Conservation (phyloP, 2,797 vertebrate species). For the Lateolabrax maculatus region DNA sequence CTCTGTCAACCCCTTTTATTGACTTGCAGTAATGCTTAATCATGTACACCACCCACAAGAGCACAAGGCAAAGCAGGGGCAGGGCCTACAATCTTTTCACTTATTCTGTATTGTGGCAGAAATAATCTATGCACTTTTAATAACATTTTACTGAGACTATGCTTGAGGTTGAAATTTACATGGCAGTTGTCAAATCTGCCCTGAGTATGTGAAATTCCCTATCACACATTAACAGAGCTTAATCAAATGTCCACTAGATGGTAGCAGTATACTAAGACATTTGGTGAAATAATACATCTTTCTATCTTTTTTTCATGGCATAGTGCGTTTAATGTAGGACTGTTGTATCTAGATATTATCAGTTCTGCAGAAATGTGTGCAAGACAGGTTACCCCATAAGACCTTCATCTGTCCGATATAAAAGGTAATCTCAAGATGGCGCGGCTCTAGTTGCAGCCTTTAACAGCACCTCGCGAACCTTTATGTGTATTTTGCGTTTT, state of each 20-base stretch:
- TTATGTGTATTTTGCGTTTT: no score
- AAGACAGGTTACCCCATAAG: no score
- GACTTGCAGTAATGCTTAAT: conserved; percentile 8
- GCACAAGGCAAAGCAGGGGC: conserved; percentile 12
- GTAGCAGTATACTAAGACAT: not conserved
- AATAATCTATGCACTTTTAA: not conserved
- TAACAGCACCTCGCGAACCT: no score
- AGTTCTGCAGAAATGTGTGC: no score
- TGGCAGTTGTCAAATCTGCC: not conserved
- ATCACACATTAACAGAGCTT: not conserved
- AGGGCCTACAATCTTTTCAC: conserved; percentile 18
- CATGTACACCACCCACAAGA: conserved; percentile 2
- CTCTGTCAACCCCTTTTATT: conserved; percentile 5
- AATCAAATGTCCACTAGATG: not conserved
- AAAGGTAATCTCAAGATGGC: no score
- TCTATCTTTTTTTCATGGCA: not conserved
- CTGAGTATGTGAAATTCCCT: not conserved
- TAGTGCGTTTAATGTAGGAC: no score
- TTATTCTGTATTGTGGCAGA: not conserved
- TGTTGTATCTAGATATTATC: no score
- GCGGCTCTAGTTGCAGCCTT: no score
- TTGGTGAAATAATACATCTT: not conserved
- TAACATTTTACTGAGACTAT: not conserved
- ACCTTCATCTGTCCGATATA: no score
- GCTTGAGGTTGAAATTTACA: not conserved